Evolutionary conservation across 2,797 vertebrate genomes (phyloP), one percentile per base, ranked within the genome.

Genomic region (Enteromius unitaeniatus): DNA sequence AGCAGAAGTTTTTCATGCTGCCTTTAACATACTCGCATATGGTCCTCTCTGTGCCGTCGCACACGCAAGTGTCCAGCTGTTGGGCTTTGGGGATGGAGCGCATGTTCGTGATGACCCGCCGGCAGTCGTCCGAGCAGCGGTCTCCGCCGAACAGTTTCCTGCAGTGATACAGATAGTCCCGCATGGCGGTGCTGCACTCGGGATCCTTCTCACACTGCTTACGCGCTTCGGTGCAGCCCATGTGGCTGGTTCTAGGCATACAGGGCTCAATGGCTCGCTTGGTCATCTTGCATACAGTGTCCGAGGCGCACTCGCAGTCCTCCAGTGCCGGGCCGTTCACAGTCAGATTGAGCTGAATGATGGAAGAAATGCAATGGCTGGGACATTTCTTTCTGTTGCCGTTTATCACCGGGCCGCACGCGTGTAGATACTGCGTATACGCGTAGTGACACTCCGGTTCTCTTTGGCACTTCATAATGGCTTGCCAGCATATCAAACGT

Each of bases 181-280:
- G 89, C 90, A 99, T 96, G 0, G 96, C 94, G 28, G 92, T 84
- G 91, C 92, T 95, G 95, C 98, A 99, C 86, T 95, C 95, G 87
- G 91, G 89, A 91, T 99, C 98, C 55, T 93, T 92, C 88, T 97
- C 96, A 91, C 97, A 99, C 88, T 95, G 96, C 72, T 93, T 91
- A 82, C 98, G 96, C 17, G 97, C 97, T 84, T 97, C 97, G 4
- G 97, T 99, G 94, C 98, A 99, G 86, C 97, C 97, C 64, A 96
- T 95, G 90, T 91, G 93, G 88, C 94, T 96, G 10, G 96, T 98
- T 89, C 95, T 91, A 13, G 97, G 97, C 90, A 99, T 80, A 90
- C 97, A 99, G 0, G 97, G 97, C 93, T 99, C 97, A 86, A 99
- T 99, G 88, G 97, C 95, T 85, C 95, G 96, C 85, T 99, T 99